These are phyloP conservation scores for Drosophila varians DNA, from an alignment of 1,140 invertebrate species.

Conservation along the genomic window DNA sequence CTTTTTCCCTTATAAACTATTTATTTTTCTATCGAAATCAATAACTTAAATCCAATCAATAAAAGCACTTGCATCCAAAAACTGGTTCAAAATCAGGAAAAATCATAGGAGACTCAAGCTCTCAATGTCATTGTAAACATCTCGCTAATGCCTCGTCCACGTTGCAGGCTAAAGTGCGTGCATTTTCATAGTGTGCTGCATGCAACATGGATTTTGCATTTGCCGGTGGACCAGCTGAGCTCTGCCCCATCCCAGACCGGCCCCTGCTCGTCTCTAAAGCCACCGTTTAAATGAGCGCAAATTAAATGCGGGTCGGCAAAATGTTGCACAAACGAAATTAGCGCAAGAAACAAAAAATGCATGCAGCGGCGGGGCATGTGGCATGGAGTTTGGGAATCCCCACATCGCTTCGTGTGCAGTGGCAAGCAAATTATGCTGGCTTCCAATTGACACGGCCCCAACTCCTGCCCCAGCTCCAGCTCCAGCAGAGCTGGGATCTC, in stretches of 20 bases:
- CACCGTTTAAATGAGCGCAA: constrained; percentile 72
- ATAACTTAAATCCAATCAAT: neutral
- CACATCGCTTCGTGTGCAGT: constrained; percentile 54
- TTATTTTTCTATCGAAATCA: no score
- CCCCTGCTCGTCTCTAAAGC: neutral
- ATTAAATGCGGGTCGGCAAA: constrained; percentile 75
- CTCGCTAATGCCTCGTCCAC: constrained; percentile 41
- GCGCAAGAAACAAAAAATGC: constrained; percentile 33
- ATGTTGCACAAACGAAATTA: constrained; percentile 67
- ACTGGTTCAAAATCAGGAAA: neutral
- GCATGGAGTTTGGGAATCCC: constrained; percentile 24
- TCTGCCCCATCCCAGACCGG: neutral
- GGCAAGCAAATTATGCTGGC: constrained; percentile 78
- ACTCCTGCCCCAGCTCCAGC: constrained; percentile 15
- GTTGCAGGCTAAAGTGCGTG: constrained; percentile 63
- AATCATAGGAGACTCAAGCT: neutral
- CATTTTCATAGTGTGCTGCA: constrained; percentile 62
- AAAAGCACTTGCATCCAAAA: neutral
- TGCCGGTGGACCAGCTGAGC: constrained; percentile 30
- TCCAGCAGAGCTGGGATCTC: constrained; percentile 1
- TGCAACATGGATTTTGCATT: constrained; percentile 74
- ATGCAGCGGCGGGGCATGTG: neutral
- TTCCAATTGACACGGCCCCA: constrained; percentile 60
- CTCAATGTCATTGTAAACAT: constrained; percentile 46
- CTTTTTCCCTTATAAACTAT: no score